Evolutionary conservation across 2,888 invertebrate species (phyloP).

Genomic region (Sarcophaga rosellei): DNA sequence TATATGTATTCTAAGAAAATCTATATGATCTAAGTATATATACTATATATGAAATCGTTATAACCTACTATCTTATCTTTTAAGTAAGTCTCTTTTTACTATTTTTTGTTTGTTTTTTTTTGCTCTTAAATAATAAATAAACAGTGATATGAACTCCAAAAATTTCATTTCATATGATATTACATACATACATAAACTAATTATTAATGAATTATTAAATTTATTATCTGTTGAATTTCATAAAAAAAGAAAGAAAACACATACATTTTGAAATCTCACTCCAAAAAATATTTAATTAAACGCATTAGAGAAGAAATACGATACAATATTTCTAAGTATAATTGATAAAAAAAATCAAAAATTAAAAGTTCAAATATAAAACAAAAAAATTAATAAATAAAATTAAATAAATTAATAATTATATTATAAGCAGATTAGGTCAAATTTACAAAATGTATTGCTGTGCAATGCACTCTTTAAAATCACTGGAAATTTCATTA

Average conservation of each 20-base stretch:
- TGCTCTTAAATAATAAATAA: too few relatives aligned
- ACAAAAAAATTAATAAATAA: slow-evolving; percentile 10
- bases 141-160: neutral
- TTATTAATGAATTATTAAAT: neutral
- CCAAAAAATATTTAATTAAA: neutral
- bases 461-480: slow-evolving; percentile 55
- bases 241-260: too few relatives aligned
- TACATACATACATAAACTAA: neutral
- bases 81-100: too few relatives aligned
- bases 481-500: neutral
- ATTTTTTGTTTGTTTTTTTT: too few relatives aligned
- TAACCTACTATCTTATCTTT: too few relatives aligned
- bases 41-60: too few relatives aligned
- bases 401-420: neutral
- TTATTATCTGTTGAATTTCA: too few relatives aligned
- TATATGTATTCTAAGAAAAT: too few relatives aligned
- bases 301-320: neutral
- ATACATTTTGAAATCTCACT: too few relatives aligned
- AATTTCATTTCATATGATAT: neutral
- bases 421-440: slow-evolving; percentile 17
- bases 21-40: too few relatives aligned
- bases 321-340: neutral
- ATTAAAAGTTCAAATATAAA: slow-evolving; percentile 40
- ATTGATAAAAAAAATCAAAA: slow-evolving; percentile 42
- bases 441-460: slow-evolving; percentile 52